phyloP scores from a whole-genome alignment of 2,797 vertebrate genomes.

The Lepilemur septentrionalis region DNA sequence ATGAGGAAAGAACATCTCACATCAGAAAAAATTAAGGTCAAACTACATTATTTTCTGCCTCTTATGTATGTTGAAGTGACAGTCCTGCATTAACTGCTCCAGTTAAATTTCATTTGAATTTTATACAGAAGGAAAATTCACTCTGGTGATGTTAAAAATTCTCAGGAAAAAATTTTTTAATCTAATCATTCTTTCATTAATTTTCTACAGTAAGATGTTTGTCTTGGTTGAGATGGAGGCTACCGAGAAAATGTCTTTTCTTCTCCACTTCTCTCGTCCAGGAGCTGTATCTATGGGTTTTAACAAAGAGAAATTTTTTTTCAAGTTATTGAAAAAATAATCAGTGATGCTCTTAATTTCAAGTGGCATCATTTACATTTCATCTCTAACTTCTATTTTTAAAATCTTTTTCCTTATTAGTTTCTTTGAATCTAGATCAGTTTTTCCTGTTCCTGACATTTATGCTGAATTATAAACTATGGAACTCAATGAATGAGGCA shows the following conservation, averaged over 20 bases:
- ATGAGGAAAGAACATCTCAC: background rate
- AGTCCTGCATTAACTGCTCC: background rate
- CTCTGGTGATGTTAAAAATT: background rate
- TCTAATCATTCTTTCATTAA: background rate
- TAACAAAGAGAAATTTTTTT: background rate
- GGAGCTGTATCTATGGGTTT: background rate
- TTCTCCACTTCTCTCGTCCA: accelerated
- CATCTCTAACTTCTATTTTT: background rate
- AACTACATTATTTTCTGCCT: background rate
- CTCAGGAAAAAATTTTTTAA: background rate
- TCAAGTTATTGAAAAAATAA: background rate
- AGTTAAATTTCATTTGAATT: constrained; percentile 31
- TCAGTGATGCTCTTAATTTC: background rate
- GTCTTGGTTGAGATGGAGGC: background rate
- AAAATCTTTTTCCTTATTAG: background rate
- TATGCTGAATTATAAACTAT: background rate
- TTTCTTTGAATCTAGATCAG: background rate
- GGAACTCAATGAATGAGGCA: background rate
- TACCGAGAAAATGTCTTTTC: background rate
- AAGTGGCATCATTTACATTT: background rate
- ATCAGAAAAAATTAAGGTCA: background rate
- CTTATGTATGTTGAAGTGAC: background rate
- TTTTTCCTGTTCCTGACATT: background rate
- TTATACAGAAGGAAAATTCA: background rate
- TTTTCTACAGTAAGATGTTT: background rate